Base-by-base conservation (phyloP, 1,140 invertebrate genomes). In the Chionoecetes opilio region DNA sequence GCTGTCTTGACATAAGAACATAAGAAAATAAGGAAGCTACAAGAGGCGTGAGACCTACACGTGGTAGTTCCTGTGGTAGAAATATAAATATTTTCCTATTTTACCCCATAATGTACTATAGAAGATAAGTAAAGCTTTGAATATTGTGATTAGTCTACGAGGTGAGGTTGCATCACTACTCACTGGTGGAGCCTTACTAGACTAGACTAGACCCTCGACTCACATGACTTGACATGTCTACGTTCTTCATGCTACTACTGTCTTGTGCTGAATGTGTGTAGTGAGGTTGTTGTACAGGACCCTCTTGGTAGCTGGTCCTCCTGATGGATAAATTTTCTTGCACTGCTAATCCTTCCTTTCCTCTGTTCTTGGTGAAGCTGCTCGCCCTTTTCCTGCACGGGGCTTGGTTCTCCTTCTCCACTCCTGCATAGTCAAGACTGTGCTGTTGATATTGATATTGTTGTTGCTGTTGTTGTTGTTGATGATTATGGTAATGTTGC, bases 371-470 rank as follows among this genome's bases (percentile, higher is more conserved):
- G 17, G 35, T 84, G 21, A 92, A 92, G 35, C 91, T 93, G 31
- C 82, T 85, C 31, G 92, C 37, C 26, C 87, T 89, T 35, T 29
- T 94, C 34, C 93, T 89, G 2, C 37, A 88, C 29, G 93, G 93
- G 0, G 87, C 93, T n/a, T 94, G 53, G 34, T 94, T 94, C 38
- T 94, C 93, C 11, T 94, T 94, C 53, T 90, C 93, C 87, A 37
- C 31, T 3, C 29, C 34, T 34, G 0, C 29, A 17, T 26, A 82
- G 29, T 82, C 53, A 37, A 41, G 14, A 21, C 9, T 29, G 32
- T 75, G 63, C 8, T 75, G 63, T 75, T 75, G 63, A n/a, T 75
- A 26, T n/a, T 75, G 63, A 6, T n/a, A 26, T 26, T 75, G 63
- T 32, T 92, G 91, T 6, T 63, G 29, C 14, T 63, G 38, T 29